Base-by-base conservation (phyloP, 2,113 vertebrate genomes). In the Anarrhichthys ocellatus region DNA sequence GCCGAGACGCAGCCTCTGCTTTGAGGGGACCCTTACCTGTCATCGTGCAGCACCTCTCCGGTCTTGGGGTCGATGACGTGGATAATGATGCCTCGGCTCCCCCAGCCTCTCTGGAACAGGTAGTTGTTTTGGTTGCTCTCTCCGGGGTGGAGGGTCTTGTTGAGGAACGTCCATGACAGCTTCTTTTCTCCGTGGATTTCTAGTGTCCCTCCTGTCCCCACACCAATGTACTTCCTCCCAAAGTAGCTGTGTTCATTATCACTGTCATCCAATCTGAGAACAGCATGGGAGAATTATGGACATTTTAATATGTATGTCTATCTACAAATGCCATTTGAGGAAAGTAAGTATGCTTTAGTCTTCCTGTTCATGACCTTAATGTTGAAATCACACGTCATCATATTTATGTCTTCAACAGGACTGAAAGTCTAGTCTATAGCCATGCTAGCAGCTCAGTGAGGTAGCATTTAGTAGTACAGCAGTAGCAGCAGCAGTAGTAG, bases 151-250 rank as follows among this genome's bases (percentile, higher is more conserved):
- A 99, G 94, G 0, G 98, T 99, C 89, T 96, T 96, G 94, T 96
- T 98, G 42, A 99, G 94, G 81, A 99, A 98, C 0, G 98, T 99
- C 98, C 98, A 99, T 0, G 98, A 96, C 48, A 98, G 93, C 78
- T 99, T 99, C 36, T 92, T 96, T 76, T 93, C 82, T 0, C 97
- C 98, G 0, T 99, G 98, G 86, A 99, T 91, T 88, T 99, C 98
- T 0, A 99, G 94, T 0, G 94, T 96, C 14, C 98, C 98, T 0
- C 96, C 97, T 0, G 85, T 88, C 62, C 95, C 96, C 0, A 99
- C 96, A 0, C 98, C 98, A 0, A 99, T 90, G 84, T 96, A 99
- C 90, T 99, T 99, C 58, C 91, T 93, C 11, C 98, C 98, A 84
- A 98, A 99, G 92, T 98, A 97, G 67, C 94, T 92, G 77, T 99